Percentiles rank a stretch among this genome's conserved stretches.
phyloP scores from a whole-genome alignment of 2,888 invertebrate genomes.

The Argynnis bischoffii region DNA sequence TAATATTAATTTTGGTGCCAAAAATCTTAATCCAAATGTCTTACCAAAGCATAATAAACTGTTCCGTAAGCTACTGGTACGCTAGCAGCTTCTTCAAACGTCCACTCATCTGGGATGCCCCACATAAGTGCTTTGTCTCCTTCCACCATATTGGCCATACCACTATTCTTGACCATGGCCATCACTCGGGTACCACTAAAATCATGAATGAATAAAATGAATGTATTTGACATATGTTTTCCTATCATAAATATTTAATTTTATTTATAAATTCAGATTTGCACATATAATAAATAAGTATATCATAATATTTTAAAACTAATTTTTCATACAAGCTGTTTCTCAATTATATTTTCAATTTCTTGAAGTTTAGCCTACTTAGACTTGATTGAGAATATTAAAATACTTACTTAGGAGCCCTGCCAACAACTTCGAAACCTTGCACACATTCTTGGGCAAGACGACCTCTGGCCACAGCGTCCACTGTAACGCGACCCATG shows the following conservation, averaged over 20 bases:
- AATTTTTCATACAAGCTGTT: too few species aligned
- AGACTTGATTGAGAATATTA: background rate
- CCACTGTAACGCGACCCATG: slow-evolving; percentile 92
- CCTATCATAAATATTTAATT: too few species aligned
- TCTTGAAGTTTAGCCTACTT: background rate
- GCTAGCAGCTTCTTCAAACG: slow-evolving; percentile 88
- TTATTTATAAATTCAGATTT: too few species aligned
- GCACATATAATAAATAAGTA: too few species aligned
- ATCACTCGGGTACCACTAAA: slow-evolving; percentile 84
- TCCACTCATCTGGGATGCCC: slow-evolving; percentile 88
- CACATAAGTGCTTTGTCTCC: slow-evolving; percentile 83
- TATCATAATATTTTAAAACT: too few species aligned
- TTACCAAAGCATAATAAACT: slow-evolving; percentile 81
- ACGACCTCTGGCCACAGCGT: slow-evolving; percentile 88
- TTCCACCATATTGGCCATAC: slow-evolving; percentile 83
- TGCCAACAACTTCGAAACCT: slow-evolving; percentile 87
- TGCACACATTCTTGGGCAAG: slow-evolving; percentile 85
- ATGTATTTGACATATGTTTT: background rate
- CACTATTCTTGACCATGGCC: slow-evolving; percentile 83
- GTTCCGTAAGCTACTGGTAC: slow-evolving; percentile 91
- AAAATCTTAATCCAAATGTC: background rate
- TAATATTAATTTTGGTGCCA: too few species aligned
- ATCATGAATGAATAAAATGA: background rate
- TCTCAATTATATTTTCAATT: too few species aligned
- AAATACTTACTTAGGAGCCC: slow-evolving; percentile 66